phyloP scores from a whole-genome alignment of 2,888 invertebrate species.

The Aromia moschata region DNA sequence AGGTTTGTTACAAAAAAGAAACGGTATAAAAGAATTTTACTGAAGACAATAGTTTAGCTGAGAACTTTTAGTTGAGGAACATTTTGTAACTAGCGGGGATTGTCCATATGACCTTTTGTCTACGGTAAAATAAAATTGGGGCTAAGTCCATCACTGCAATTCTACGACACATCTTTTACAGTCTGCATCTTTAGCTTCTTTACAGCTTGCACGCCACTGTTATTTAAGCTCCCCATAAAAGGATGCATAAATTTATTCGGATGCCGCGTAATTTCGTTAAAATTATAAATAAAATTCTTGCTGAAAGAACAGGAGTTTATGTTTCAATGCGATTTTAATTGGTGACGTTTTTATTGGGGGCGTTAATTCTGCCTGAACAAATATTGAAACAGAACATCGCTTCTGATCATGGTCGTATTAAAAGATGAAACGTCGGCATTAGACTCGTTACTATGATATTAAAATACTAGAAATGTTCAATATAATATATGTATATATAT shows the following conservation, averaged over 20 bases:
- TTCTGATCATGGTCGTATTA: slow-evolving; percentile 8
- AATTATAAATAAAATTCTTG: slow-evolving; percentile 41
- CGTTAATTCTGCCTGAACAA: not conserved
- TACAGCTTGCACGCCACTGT: slow-evolving; percentile 60
- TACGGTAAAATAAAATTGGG: no score
- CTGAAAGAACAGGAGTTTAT: slow-evolving; percentile 40
- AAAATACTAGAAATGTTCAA: no score
- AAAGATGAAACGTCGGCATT: no score
- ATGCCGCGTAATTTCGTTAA: slow-evolving; percentile 51
- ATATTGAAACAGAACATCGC: not conserved
- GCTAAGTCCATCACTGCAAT: no score
- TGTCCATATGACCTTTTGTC: no score
- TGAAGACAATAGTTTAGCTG: no score
- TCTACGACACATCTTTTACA: slow-evolving; percentile 58
- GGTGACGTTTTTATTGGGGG: slow-evolving; percentile 21
- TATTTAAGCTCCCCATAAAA: slow-evolving; percentile 56
- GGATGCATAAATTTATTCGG: slow-evolving; percentile 57
- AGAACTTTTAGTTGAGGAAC: no score
- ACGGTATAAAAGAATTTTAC: no score
- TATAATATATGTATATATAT: no score
- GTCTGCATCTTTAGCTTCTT: slow-evolving; percentile 58
- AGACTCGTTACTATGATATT: no score
- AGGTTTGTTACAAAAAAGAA: no score
- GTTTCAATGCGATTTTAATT: slow-evolving; percentile 29
- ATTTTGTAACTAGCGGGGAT: no score